Evolutionary conservation across 2,113 vertebrate genomes (phyloP), one percentile per base, ranked within the genome.

Genomic region (Acanthochromis polyacanthus): DNA sequence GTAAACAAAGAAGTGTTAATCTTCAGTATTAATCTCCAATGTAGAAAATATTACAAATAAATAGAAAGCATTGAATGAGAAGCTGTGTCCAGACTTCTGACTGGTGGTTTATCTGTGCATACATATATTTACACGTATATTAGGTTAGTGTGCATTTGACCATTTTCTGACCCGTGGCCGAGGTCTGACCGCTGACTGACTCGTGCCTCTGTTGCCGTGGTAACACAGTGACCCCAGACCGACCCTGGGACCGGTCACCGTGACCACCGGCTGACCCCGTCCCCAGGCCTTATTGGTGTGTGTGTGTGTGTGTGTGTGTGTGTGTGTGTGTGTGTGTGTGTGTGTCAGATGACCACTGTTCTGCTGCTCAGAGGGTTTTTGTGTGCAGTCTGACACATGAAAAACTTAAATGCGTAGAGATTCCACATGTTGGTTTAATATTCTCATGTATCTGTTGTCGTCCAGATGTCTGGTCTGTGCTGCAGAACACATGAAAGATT

Each of bases 151-250:
- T 20, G 59, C 10, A 79, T 87, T 78, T 85, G 85, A 88, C 85
- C 90, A n/a, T n/a, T 61, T 25, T 2, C 30, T 88, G 84, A 90
- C 84, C 88, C 32, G 14, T 4, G 32, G 20, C 25, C 2, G 10
- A 77, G 59, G 46, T 52, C 38, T 88, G 73, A 88, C 81, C 79
- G 22, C 60, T 22, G 48, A 51, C 28, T 86, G 85, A 88, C 84
- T 72, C 53, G 65, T 75, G 38, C 25, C 48, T 78, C 58, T 32
- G 73, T 90, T 80, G 40, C 81, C 19, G 19, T 48, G 80, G 82
- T 38, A 77, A 87, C 59, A 9, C 4, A 40, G 0, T 9, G 10
- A 83, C 82, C 79, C 45, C 66, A 88, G 68, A 83, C 81, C 85
- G 82, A 92, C 84, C 80, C 66, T 56, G 61, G 60, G 51, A 46